Conservation (phyloP, 2,113 vertebrate species). For the Alaudala cheleensis region DNA sequence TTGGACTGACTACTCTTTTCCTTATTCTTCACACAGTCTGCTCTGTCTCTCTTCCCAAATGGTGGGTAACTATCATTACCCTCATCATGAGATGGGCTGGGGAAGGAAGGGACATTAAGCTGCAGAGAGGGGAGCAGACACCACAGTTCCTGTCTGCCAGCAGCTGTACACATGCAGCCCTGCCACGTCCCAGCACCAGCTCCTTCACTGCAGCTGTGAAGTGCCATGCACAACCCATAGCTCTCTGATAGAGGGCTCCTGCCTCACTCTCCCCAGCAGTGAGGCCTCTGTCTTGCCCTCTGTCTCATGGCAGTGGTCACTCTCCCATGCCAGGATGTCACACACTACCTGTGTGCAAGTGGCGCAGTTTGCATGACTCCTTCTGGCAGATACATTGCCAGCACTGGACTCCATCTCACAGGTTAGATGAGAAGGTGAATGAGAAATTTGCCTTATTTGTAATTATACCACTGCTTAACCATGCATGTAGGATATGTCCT, state of each 20-base stretch:
- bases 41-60: background rate
- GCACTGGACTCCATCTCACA: background rate
- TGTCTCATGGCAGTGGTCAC: fast-evolving
- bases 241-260: background rate
- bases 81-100: fast-evolving
- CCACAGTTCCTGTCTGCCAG: background rate
- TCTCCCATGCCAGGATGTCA: background rate
- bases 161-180: fast-evolving
- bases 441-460: background rate
- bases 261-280: background rate
- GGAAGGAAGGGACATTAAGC: background rate
- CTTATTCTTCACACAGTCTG: background rate
- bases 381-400: background rate
- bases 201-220: background rate
- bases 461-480: background rate
- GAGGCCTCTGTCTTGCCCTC: background rate
- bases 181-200: background rate
- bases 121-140: background rate
- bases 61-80: background rate
- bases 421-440: background rate
- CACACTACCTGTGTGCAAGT: background rate
- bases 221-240: background rate
- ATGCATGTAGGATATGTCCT: background rate
- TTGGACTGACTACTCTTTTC: background rate
- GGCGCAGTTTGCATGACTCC: background rate